phyloP scores from a whole-genome alignment of 2,888 invertebrate species.

The Dynastes tityus region DNA sequence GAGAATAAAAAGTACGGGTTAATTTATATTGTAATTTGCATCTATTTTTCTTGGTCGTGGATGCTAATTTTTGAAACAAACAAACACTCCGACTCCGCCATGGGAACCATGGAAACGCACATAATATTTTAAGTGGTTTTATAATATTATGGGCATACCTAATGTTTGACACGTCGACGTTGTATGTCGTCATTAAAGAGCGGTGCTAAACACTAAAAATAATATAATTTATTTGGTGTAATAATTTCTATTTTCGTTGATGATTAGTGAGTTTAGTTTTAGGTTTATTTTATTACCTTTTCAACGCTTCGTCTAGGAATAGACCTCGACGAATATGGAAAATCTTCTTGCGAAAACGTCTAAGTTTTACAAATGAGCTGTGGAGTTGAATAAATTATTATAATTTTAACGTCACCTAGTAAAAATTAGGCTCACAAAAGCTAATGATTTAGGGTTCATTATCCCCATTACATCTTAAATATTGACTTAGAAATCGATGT shows the following conservation, averaged over 20 bases:
- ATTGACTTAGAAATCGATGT: too few species aligned
- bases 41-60: slow-evolving; percentile 37
- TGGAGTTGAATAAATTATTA: slow-evolving; percentile 1
- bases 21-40: slow-evolving; percentile 47
- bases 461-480: too few species aligned
- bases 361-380: neutral
- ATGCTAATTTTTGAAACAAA: slow-evolving; percentile 41
- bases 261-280: slow-evolving; percentile 16
- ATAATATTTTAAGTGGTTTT: slow-evolving; percentile 44
- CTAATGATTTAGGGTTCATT: too few species aligned
- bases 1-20: slow-evolving; percentile 44
- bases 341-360: neutral
- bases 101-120: slow-evolving; percentile 36
- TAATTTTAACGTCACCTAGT: neutral
- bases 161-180: slow-evolving; percentile 40
- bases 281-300: slow-evolving; percentile 5
- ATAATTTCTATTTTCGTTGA: slow-evolving; percentile 24
- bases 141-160: slow-evolving; percentile 42
- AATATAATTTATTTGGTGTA: slow-evolving; percentile 46
- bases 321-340: slow-evolving; percentile 3
- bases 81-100: slow-evolving; percentile 18
- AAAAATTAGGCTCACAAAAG: neutral
- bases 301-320: neutral
- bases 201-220: slow-evolving; percentile 43
- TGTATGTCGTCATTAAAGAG: slow-evolving; percentile 31